These are phyloP conservation scores for Apis mellifera DNA, from an alignment of 1,140 invertebrate species.

Conservation along the genomic window Amel_HAv3.1 CM009936.2:9075501-9076000, in stretches of 20 bases:
- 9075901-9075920: constrained; percentile 19
- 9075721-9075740: constrained; percentile 42
- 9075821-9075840: neutral
- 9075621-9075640: constrained; percentile 37
- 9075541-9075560: neutral
- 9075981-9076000: neutral
- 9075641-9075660: constrained; percentile 43
- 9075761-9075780: constrained; percentile 27
- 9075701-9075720: constrained; percentile 21
- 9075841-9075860: neutral
- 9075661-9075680: constrained; percentile 56
- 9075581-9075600: constrained; percentile 14
- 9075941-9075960: neutral
- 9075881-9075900: neutral
- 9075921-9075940: neutral
- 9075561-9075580: neutral
- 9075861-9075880: neutral
- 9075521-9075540: neutral
- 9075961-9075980: constrained; percentile 24
- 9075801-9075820: neutral
- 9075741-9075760: constrained; percentile 11
- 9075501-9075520: neutral
- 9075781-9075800: neutral
- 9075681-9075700: constrained; percentile 40
- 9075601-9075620: constrained; percentile 16